These are phyloP conservation scores for Albula glossodonta DNA, from an alignment of 2,113 vertebrate species.

Conservation along the genomic window DNA sequence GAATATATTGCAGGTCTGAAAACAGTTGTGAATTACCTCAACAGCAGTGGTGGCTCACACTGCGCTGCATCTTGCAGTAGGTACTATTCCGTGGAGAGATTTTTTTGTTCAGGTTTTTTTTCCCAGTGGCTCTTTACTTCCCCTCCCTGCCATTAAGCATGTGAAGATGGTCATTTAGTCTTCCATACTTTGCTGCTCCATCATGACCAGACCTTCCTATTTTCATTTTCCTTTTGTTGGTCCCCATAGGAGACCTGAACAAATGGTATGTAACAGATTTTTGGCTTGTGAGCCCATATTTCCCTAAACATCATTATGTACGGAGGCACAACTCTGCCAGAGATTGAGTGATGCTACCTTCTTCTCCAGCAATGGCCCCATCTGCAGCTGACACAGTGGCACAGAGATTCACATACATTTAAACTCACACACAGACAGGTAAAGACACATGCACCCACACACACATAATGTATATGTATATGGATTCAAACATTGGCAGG, in stretches of 20 bases:
- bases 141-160: neutral
- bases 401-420: neutral
- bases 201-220: slow-evolving; percentile 19
- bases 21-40: neutral
- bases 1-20: neutral
- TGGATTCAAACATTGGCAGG: neutral
- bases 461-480: neutral
- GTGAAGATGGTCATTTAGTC: neutral
- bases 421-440: slow-evolving; percentile 12
- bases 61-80: neutral
- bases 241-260: slow-evolving; percentile 29
- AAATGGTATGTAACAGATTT: slow-evolving; percentile 36
- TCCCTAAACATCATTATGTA: slow-evolving; percentile 31
- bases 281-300: slow-evolving; percentile 3
- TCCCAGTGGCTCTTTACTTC: neutral
- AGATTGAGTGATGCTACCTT: slow-evolving; percentile 24
- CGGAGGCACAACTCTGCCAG: neutral
- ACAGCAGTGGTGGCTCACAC: too few relatives aligned
- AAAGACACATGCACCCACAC: neutral
- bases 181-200: slow-evolving; percentile 12
- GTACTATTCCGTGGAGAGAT: neutral
- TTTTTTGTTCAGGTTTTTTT: neutral
- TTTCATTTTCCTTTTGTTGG: slow-evolving; percentile 23
- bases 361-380: slow-evolving; percentile 15
- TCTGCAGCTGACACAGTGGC: slow-evolving; percentile 12